Evolutionary conservation across 2,113 vertebrate species (phyloP), one percentile per base, ranked within the genome.

Genomic region (Nematolebias whitei): DNA sequence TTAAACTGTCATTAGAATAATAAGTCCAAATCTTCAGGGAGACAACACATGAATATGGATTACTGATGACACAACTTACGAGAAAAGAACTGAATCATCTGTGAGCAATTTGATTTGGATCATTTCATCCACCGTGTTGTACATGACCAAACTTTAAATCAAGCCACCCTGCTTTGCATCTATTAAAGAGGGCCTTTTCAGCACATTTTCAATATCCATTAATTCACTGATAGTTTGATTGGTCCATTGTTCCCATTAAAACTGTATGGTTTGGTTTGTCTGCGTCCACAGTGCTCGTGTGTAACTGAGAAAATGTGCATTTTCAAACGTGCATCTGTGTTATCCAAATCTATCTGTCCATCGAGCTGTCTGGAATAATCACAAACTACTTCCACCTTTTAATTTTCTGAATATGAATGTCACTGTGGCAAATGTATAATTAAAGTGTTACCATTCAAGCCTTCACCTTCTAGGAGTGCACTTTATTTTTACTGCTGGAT

Each of bases 91-190:
- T 10, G 14, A 52, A 22, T 63, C 19, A 39, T n/a, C 7, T 47
- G 8, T 8, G 10, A 13, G 22, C 23, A 45, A 66, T 20, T 49
- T 20, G 49, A 44, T 70, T 76, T 68, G 55, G 49, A 73, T 68
- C 61, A 84, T 81, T 83, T 72, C 72, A 76, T 64, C 83, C 71
- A 79, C 63, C 77, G 49, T 87, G 78, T 85, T 82, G 80, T 14
- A 64, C 35, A 48, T 66, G 47, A 68, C 52, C 69, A 24, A 80
- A 71, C 67, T 68, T 49, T 55, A 71, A 4, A 10, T 24, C 9
- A 26, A 45, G 20, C 3, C 50, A 38, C 41, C 1, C 19, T 41
- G 12, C 24, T 38, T 12, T 50, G 5, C 53, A 12, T 19, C 45
- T 22, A 23, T 60, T 38, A 26, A 8, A 35, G 38, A 20, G 1